These are phyloP conservation scores for Caerostris darwini DNA, from an alignment of 1,140 invertebrate species.

Conservation along the genomic window DNA sequence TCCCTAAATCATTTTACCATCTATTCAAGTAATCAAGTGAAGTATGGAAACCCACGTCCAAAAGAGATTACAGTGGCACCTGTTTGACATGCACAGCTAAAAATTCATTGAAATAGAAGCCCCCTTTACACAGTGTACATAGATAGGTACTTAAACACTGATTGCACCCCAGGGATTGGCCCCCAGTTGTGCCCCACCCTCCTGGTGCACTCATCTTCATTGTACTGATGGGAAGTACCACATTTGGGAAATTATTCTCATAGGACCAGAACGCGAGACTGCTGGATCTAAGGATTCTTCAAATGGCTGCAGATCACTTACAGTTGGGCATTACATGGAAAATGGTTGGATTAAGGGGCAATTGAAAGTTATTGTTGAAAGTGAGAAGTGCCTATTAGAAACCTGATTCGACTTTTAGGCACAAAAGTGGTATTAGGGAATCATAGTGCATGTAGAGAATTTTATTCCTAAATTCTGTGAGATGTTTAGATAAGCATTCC, in stretches of 20 bases:
- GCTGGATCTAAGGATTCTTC: background rate
- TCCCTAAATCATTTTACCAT: background rate
- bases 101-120: conserved; percentile 41
- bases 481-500: too few species aligned
- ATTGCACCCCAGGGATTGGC: conserved; percentile 3
- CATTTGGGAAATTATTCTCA: conserved; percentile 31
- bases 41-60: background rate
- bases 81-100: conserved; percentile 45
- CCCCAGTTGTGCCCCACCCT: conserved; percentile 7
- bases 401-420: conserved; percentile 9
- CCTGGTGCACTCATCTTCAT: conserved; percentile 48
- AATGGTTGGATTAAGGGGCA: conserved; percentile 24
- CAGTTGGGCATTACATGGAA: conserved; percentile 20
- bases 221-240: conserved; percentile 14
- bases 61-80: conserved; percentile 46
- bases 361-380: conserved; percentile 27
- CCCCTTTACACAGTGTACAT: conserved; percentile 13
- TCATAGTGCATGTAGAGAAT: background rate
- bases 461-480: too few species aligned
- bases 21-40: background rate
- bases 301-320: conserved; percentile 20
- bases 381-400: conserved; percentile 30
- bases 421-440: background rate
- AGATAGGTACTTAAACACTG: conserved; percentile 24
- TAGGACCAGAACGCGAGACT: background rate